Conservation (phyloP, 2,888 invertebrate genomes). For the Auanema sp. region DNA sequence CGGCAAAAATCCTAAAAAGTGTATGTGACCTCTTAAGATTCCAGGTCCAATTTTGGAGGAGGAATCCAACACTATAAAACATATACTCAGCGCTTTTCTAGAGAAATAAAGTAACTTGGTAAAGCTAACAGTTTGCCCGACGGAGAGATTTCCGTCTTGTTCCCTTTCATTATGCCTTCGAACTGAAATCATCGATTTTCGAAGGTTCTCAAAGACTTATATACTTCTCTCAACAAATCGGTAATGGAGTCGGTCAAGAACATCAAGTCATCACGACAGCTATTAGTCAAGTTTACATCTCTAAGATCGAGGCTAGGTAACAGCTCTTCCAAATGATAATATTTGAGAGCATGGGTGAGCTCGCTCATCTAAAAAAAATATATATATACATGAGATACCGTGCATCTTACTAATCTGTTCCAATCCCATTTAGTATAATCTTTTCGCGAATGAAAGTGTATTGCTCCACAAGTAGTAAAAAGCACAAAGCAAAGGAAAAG, state of each 20-base stretch:
- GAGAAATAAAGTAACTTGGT: constrained; percentile 7
- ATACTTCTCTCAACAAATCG: background rate
- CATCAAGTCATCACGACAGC: constrained; percentile 4
- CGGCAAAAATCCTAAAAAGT: constrained; percentile 1
- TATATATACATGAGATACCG: background rate
- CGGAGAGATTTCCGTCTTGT: background rate
- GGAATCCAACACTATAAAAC: constrained; percentile 9
- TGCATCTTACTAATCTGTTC: background rate
- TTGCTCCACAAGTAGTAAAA: background rate
- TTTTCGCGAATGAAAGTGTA: background rate
- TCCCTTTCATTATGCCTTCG: too few relatives aligned
- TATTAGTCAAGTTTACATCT: background rate
- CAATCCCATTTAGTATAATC: background rate
- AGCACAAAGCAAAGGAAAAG: background rate
- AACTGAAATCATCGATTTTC: too few relatives aligned
- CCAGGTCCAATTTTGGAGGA: constrained; percentile 13
- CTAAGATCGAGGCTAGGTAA: background rate
- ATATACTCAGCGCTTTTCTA: background rate
- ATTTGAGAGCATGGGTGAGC: background rate
- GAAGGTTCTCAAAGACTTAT: background rate
- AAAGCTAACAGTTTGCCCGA: background rate
- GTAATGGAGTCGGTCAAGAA: background rate
- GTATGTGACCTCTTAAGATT: constrained; percentile 5
- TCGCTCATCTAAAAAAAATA: background rate
- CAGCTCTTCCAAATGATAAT: background rate